Evolutionary conservation across 2,888 invertebrate genomes (phyloP).

Genomic region (Carterocephalus palaemon): DNA sequence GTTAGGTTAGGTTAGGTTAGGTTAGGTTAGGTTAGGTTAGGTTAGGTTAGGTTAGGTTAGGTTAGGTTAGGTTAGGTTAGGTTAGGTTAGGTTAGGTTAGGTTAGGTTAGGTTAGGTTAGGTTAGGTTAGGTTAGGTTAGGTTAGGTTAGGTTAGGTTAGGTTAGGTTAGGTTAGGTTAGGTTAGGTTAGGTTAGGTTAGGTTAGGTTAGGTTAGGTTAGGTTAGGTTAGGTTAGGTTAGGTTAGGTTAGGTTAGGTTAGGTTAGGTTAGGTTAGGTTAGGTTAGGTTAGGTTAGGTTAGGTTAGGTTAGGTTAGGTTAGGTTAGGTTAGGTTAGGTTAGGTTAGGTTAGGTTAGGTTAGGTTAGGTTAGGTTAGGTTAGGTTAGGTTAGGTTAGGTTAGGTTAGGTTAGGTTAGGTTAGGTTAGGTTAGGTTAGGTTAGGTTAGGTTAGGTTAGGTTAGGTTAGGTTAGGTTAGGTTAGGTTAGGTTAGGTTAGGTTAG

Average conservation of each 20-base stretch:
- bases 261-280: constrained; percentile 24
- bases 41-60: not conserved
- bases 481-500: constrained; percentile 24
- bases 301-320: constrained; percentile 24
- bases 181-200: constrained; percentile 32
- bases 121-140: not conserved
- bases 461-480: constrained; percentile 28
- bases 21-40: not conserved
- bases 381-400: constrained; percentile 27
- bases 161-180: constrained; percentile 30
- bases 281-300: constrained; percentile 22
- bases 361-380: constrained; percentile 26
- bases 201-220: constrained; percentile 30
- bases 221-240: constrained; percentile 30
- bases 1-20: not conserved
- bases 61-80: not conserved
- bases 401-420: constrained; percentile 28
- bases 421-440: constrained; percentile 20
- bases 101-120: not conserved
- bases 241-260: constrained; percentile 29
- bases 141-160: not conserved
- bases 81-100: not conserved
- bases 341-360: constrained; percentile 22
- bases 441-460: not conserved
- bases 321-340: constrained; percentile 19